Percentiles rank a stretch among this genome's conserved stretches.
Evolutionary conservation across 1,140 invertebrate species (phyloP).

Genomic region (Anastatus disparis): DNA sequence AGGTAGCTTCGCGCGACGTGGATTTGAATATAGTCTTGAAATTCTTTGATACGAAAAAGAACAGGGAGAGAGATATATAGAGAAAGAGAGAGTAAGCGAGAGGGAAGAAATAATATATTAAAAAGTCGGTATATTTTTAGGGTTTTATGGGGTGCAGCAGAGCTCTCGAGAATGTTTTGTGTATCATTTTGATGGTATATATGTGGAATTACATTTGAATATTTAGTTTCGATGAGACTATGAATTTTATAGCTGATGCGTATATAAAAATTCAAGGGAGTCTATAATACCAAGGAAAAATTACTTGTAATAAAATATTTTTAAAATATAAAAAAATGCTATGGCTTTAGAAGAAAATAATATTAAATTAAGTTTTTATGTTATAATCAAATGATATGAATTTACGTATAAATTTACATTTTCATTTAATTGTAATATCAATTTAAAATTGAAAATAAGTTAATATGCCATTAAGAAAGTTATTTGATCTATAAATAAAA

Average conservation of each 20-base stretch:
- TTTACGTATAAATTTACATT: too few relatives aligned
- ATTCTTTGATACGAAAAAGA: constrained; percentile 27
- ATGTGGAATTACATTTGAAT: constrained; percentile 20
- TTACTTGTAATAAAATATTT: background rate
- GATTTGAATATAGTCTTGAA: constrained; percentile 31
- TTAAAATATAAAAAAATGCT: too few relatives aligned
- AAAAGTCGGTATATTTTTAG: constrained; percentile 25
- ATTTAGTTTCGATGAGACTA: background rate
- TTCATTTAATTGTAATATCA: too few relatives aligned
- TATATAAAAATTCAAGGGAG: background rate
- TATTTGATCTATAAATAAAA: too few relatives aligned
- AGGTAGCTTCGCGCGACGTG: constrained; percentile 23
- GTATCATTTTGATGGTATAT: background rate
- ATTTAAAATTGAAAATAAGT: too few relatives aligned
- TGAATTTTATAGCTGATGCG: background rate
- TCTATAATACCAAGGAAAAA: too few relatives aligned
- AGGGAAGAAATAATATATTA: too few relatives aligned
- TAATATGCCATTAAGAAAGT: too few relatives aligned
- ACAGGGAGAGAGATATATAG: background rate
- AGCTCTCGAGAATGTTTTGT: background rate
- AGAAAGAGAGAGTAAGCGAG: too few relatives aligned
- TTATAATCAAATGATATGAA: too few relatives aligned
- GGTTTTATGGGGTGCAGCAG: background rate
- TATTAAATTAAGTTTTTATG: too few relatives aligned
- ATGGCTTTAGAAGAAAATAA: too few relatives aligned